These are phyloP conservation scores for Noturus placidus DNA, from an alignment of 2,113 vertebrate species.

Conservation along the genomic window DNA sequence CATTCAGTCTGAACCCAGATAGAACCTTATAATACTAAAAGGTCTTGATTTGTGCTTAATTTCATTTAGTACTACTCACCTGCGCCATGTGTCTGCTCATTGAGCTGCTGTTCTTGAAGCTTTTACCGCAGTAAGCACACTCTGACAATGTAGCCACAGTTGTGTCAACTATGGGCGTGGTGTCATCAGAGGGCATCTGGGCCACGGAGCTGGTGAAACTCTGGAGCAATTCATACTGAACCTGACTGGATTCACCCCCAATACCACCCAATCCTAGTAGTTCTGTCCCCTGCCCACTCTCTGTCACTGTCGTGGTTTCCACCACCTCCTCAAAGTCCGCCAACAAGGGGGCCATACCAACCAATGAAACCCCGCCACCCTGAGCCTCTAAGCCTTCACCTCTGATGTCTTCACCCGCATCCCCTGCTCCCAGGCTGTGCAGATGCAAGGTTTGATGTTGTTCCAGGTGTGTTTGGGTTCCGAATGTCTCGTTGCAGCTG, in stretches of 20 bases:
- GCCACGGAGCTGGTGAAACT: constrained; percentile 68
- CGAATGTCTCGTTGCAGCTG: constrained; percentile 77
- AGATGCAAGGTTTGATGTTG: constrained; percentile 76
- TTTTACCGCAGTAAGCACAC: constrained; percentile 79
- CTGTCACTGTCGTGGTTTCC: constrained; percentile 73
- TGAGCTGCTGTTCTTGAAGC: constrained; percentile 78
- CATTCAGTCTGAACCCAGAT: background rate
- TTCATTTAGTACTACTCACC: constrained; percentile 58
- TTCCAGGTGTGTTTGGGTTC: constrained; percentile 73
- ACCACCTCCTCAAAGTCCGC: constrained; percentile 80
- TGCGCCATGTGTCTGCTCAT: constrained; percentile 78
- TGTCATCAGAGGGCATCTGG: constrained; percentile 63
- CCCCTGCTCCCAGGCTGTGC: constrained; percentile 41
- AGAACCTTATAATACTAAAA: background rate
- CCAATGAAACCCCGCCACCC: constrained; percentile 66
- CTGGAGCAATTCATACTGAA: constrained; percentile 77
- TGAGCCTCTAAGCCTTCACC: constrained; percentile 50
- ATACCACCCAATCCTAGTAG: constrained; percentile 69
- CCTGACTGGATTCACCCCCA: constrained; percentile 59
- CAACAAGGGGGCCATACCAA: constrained; percentile 73
- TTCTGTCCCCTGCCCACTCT: constrained; percentile 70
- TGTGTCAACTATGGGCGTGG: constrained; percentile 60
- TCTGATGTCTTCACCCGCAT: constrained; percentile 39
- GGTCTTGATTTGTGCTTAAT: background rate
- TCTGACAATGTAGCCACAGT: constrained; percentile 58